These are phyloP conservation scores for Notiomystis cincta DNA, from an alignment of 2,113 vertebrate species.

Conservation along the genomic window DNA sequence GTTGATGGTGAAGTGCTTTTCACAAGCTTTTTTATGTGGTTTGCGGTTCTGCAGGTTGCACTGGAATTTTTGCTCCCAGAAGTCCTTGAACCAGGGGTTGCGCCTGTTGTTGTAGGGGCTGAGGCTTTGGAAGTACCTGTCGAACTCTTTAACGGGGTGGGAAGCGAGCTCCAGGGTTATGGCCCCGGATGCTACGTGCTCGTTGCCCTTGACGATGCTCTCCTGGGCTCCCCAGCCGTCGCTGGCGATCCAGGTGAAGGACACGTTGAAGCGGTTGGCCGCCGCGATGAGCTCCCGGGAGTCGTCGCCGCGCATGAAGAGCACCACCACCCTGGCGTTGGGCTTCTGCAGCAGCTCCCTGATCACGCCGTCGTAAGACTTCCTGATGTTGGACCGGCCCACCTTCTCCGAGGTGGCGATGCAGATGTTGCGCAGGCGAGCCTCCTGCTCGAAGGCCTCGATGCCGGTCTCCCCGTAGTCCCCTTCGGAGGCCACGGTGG, in stretches of 20 bases:
- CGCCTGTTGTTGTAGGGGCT: conserved; percentile 85
- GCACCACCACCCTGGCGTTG: conserved; percentile 89
- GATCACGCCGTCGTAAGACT: conserved; percentile 92
- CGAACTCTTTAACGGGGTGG: conserved; percentile 88
- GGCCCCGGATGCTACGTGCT: conserved; percentile 88
- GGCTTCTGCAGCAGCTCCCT: conserved; percentile 93
- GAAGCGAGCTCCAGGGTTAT: conserved; percentile 95
- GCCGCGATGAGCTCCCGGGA: conserved; percentile 91
- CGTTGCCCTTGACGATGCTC: conserved; percentile 93
- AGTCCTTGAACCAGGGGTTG: conserved; percentile 96
- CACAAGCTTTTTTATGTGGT: conserved; percentile 75
- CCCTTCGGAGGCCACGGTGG: conserved; percentile 93
- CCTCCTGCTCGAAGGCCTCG: conserved; percentile 96
- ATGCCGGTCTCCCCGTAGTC: conserved; percentile 97
- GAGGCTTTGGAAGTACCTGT: conserved; percentile 90
- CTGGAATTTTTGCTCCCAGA: conserved; percentile 98
- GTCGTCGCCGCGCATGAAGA: conserved; percentile 93
- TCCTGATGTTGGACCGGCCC: conserved; percentile 91
- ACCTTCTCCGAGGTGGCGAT: conserved; percentile 97
- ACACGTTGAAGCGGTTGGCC: conserved; percentile 88
- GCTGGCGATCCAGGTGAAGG: conserved; percentile 97
- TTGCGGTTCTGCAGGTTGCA: conserved; percentile 80
- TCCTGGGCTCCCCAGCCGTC: conserved; percentile 98
- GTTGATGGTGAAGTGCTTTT: conserved; percentile 84
- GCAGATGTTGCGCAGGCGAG: conserved; percentile 93